Evolutionary conservation across 1,140 invertebrate genomes (phyloP).

Genomic region (Drosophila serrata): DNA sequence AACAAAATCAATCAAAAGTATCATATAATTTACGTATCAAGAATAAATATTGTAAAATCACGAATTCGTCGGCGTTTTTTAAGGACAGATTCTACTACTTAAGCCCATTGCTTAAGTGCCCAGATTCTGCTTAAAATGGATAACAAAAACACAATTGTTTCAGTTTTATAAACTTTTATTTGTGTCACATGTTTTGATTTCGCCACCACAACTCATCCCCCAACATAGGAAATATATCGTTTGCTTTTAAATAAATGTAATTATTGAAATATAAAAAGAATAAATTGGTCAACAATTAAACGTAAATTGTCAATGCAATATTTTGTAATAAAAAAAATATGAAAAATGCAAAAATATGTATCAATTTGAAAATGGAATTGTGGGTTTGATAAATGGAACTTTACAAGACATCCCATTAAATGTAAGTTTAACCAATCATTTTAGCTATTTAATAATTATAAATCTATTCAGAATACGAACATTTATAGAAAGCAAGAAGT

Average conservation of each 20-base stretch:
- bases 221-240: conserved; percentile 65
- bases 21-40: conserved; percentile 50
- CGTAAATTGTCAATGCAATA: conserved; percentile 75
- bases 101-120: conserved; percentile 60
- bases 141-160: conserved; percentile 8
- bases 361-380: neutral
- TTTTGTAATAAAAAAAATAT: conserved; percentile 78
- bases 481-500: too few species aligned
- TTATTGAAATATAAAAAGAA: conserved; percentile 46
- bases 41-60: neutral
- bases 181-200: conserved; percentile 26
- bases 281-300: conserved; percentile 59
- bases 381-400: neutral
- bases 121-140: conserved; percentile 53
- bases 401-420: neutral
- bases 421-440: too few species aligned
- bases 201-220: conserved; percentile 51
- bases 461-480: too few species aligned
- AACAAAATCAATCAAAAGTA: conserved; percentile 66
- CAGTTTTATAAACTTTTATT: conserved; percentile 25
- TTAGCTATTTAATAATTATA: neutral
- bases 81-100: conserved; percentile 57
- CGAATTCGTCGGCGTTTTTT: conserved; percentile 15
- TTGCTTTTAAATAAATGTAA: conserved; percentile 56
- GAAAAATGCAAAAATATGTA: conserved; percentile 10